These are phyloP conservation scores for Synanthedon andrenaeformis DNA, from an alignment of 2,888 invertebrate species.

Conservation along the genomic window DNA sequence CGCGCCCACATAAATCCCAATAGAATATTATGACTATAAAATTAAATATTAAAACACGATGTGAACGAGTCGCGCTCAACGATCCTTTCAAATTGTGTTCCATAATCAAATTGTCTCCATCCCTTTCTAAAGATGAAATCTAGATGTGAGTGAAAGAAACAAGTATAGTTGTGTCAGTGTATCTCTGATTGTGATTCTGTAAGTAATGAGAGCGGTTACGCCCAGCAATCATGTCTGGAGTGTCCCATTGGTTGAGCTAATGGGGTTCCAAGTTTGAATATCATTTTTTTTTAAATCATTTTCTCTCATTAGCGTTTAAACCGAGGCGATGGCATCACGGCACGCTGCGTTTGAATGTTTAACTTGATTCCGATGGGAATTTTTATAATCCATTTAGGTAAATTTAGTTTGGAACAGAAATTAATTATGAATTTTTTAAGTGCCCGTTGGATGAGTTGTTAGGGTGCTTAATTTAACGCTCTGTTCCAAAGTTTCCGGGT, in stretches of 20 bases:
- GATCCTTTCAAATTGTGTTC: constrained; percentile 35
- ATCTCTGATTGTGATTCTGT: constrained; percentile 17
- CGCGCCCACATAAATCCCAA: constrained; percentile 51
- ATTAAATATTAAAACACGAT: constrained; percentile 62
- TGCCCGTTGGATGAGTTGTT: no score
- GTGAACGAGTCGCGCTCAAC: constrained; percentile 31
- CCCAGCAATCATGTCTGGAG: constrained; percentile 51
- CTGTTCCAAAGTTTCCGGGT: no score
- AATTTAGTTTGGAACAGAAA: not conserved
- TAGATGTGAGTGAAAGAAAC: constrained; percentile 21
- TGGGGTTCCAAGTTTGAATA: constrained; percentile 48
- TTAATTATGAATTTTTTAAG: no score
- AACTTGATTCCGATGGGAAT: constrained; percentile 20
- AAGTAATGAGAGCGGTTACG: constrained; percentile 61
- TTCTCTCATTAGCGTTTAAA: constrained; percentile 38
- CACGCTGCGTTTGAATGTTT: constrained; percentile 9
- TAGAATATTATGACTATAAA: constrained; percentile 52
- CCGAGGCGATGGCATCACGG: constrained; percentile 15
- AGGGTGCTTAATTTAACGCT: no score
- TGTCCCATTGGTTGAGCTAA: constrained; percentile 51
- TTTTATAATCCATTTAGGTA: constrained; percentile 10
- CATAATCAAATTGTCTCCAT: constrained; percentile 21
- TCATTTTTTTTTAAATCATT: constrained; percentile 40
- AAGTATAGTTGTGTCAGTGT: constrained; percentile 12
- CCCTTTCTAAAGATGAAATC: constrained; percentile 13